Evolutionary conservation across 2,113 vertebrate species (phyloP).

Genomic region (Lampris incognitus): DNA sequence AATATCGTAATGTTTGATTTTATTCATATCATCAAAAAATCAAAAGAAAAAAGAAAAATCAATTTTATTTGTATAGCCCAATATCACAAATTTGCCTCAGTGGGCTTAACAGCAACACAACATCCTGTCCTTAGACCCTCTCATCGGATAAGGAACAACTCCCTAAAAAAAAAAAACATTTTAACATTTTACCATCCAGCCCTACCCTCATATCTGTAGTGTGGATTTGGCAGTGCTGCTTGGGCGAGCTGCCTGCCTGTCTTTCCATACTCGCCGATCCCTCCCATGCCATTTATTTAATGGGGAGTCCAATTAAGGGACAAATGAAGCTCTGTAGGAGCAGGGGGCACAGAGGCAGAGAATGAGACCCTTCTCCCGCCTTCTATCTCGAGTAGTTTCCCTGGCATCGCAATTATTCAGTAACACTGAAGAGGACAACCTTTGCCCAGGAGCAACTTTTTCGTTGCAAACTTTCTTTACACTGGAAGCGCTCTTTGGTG

Average conservation of each 20-base stretch:
- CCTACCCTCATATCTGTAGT: background rate
- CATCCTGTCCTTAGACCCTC: too few species aligned
- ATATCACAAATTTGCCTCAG: too few species aligned
- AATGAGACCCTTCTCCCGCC: background rate
- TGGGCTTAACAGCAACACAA: too few species aligned
- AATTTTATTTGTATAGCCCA: too few species aligned
- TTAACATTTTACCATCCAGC: too few species aligned
- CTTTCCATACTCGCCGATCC: background rate
- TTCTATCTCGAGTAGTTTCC: background rate
- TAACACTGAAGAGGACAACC: slow-evolving; percentile 19
- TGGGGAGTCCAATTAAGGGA: slow-evolving; percentile 10
- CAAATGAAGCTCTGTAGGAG: background rate
- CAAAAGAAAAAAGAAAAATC: too few species aligned
- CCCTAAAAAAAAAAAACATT: too few species aligned
- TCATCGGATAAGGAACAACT: too few species aligned
- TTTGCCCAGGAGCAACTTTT: background rate
- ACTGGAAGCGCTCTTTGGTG: background rate
- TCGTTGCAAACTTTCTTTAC: background rate
- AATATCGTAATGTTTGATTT: too few species aligned
- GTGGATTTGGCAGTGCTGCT: background rate
- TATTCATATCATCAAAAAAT: too few species aligned
- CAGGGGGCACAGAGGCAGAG: background rate
- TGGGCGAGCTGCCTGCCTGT: background rate
- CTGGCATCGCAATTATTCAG: slow-evolving; percentile 14
- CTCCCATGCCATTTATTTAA: slow-evolving; percentile 14